Percentiles rank a stretch among this genome's conserved stretches.
Evolutionary conservation across 2,888 invertebrate genomes (phyloP).

Genomic region (Sphecodes monilicornis): DNA sequence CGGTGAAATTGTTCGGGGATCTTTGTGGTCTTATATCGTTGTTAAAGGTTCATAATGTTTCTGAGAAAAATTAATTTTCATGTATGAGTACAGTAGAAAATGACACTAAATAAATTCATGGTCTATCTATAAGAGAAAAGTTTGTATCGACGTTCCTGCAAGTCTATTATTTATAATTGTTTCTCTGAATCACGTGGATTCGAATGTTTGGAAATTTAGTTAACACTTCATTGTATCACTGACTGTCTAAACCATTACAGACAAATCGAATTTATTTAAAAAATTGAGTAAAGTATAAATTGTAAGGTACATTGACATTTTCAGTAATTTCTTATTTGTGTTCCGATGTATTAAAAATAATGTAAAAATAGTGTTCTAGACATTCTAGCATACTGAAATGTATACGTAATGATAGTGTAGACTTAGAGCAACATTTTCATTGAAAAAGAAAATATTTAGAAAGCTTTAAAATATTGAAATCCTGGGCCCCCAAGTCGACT

Average conservation of each 20-base stretch:
- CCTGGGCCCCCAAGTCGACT: background rate
- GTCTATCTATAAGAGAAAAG: no score
- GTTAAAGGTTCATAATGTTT: background rate
- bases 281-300: no score
- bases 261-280: no score
- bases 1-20: background rate
- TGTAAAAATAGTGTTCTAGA: background rate
- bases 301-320: no score
- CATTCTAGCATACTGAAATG: background rate
- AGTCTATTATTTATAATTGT: no score
- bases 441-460: background rate
- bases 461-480: background rate
- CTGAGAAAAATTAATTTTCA: background rate
- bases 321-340: no score
- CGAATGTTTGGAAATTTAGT: no score
- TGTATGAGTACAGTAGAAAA: background rate
- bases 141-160: no score
- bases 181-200: no score
- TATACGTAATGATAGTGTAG: background rate
- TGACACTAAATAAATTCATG: no score
- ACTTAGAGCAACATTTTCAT: background rate
- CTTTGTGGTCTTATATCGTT: background rate
- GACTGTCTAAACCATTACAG: no score
- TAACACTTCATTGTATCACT: no score
- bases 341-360: background rate